A percentile compares a stretch with the other conserved stretches of the same genome.
Conservation (phyloP, 30 jellyfish, hydroid and myxozoan species). For the Phacellophora camtschatica region DNA sequence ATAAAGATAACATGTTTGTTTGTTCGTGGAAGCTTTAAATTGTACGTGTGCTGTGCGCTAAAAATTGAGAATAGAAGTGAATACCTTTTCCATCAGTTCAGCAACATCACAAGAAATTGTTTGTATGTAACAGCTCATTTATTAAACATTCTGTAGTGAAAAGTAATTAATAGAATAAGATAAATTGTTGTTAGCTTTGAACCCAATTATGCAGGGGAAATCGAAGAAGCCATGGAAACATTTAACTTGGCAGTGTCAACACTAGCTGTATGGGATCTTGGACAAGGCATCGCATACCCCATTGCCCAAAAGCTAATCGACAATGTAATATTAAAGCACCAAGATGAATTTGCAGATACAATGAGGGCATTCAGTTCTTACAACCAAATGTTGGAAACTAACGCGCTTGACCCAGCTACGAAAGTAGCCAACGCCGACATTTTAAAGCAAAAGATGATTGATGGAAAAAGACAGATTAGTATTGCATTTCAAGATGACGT, state of each 20-base stretch:
- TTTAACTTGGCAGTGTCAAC: slow-evolving; percentile 26
- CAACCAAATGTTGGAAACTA: background rate
- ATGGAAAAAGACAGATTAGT: background rate
- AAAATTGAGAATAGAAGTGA: too few relatives aligned
- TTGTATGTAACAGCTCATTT: too few relatives aligned
- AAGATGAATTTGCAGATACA: background rate
- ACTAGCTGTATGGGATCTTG: slow-evolving; percentile 37
- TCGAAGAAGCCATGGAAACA: slow-evolving; percentile 33
- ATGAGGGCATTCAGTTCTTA: background rate
- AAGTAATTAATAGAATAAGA: too few relatives aligned
- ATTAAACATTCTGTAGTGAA: too few relatives aligned
- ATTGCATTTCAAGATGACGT: background rate
- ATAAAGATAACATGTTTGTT: too few relatives aligned
- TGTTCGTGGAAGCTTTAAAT: too few relatives aligned
- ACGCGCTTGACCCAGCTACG: slow-evolving; percentile 9
- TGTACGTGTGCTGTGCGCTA: too few relatives aligned
- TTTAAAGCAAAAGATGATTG: background rate
- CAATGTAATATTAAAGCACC: slow-evolving; percentile 2
- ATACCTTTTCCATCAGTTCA: too few relatives aligned
- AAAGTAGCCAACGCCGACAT: background rate
- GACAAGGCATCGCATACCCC: slow-evolving; percentile 28
- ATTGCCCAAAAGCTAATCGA: slow-evolving; percentile 14
- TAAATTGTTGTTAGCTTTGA: too few relatives aligned
- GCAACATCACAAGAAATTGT: too few relatives aligned
- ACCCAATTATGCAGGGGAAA: slow-evolving; percentile 22